Conservation (phyloP, 2,113 vertebrate species). For the Mobula hypostoma region DNA sequence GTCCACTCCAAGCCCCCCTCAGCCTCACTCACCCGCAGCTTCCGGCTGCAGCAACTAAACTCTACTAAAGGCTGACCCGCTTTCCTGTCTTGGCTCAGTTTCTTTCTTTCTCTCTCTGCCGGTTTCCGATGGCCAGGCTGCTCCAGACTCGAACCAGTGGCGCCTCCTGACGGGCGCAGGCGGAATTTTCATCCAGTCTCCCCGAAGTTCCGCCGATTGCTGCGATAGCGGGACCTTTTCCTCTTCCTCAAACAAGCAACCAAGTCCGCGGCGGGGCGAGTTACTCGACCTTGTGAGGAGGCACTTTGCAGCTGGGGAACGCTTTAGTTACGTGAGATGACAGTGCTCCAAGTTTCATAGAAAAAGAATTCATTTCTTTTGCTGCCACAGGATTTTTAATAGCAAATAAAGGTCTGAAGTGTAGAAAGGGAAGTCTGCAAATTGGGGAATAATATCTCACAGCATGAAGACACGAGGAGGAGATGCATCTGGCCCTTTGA, state of each 20-base stretch:
- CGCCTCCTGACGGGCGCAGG: not conserved
- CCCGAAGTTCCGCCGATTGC: not conserved
- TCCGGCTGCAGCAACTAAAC: conserved; percentile 18
- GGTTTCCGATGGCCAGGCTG: not conserved
- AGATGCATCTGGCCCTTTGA: too few species aligned
- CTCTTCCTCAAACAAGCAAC: conserved; percentile 35
- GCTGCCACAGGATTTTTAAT: too few species aligned
- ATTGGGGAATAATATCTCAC: too few species aligned
- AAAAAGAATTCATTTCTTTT: too few species aligned
- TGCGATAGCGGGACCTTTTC: not conserved
- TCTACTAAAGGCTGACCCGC: not conserved
- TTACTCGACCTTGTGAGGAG: not conserved
- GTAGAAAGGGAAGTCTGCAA: too few species aligned
- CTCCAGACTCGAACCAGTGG: not conserved
- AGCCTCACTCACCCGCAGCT: not conserved
- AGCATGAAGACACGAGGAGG: too few species aligned
- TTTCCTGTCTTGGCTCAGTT: conserved; percentile 15
- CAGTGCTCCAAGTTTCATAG: not conserved
- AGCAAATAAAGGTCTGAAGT: too few species aligned
- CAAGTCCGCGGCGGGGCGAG: not conserved
- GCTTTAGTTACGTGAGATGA: not conserved
- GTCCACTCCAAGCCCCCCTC: too few species aligned
- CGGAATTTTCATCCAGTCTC: not conserved
- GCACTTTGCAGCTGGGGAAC: not conserved
- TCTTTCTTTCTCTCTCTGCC: not conserved